Evolutionary conservation across 2,113 vertebrate genomes (phyloP).

Genomic region (Halichoerus grypus): DNA sequence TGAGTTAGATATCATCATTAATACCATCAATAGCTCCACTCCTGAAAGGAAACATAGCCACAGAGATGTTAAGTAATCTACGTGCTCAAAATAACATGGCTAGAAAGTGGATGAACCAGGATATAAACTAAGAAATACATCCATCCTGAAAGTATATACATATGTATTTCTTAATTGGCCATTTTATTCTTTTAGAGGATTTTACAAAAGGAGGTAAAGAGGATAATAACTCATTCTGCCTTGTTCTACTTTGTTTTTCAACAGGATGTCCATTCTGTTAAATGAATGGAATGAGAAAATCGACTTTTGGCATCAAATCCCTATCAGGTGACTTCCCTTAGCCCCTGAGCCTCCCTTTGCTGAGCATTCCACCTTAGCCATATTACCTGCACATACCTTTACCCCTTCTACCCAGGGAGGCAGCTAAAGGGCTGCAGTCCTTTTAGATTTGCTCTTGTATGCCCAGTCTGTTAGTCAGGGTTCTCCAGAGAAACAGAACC

Average conservation of each 20-base stretch:
- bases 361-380: fast-evolving
- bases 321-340: background rate
- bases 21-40: background rate
- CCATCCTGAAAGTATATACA: background rate
- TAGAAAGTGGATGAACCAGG: background rate
- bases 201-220: background rate
- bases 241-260: background rate
- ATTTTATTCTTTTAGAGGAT: background rate
- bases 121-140: background rate
- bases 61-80: background rate
- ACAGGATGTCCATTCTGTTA: background rate
- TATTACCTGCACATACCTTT: background rate
- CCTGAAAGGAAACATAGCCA: background rate
- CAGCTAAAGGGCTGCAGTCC: background rate
- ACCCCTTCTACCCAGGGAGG: background rate
- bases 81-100: background rate
- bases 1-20: background rate
- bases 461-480: background rate
- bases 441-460: background rate
- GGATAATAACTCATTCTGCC: background rate
- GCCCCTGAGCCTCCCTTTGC: no score
- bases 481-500: background rate
- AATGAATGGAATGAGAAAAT: background rate
- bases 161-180: background rate
- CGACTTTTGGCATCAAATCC: background rate